Evolutionary conservation across 2,888 invertebrate genomes (phyloP), one percentile per base, ranked within the genome.

Genomic region (Flabesymbios commensalis): DNA sequence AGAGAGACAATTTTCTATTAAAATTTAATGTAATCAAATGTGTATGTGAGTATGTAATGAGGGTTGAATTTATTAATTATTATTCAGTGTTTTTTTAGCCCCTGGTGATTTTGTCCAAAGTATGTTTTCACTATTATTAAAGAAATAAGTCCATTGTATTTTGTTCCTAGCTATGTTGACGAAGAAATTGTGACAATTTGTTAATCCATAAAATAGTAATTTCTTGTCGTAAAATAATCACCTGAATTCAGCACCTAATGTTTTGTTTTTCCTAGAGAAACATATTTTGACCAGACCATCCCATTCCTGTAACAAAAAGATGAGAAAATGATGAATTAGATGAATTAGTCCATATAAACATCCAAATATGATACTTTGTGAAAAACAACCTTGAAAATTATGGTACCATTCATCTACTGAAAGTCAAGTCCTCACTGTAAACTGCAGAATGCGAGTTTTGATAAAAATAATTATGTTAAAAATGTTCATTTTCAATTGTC

Each of bases 261-360:
- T 97, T 87, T 97, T 99, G 83, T 99, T 99, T 84, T 99, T 99
- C 61, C 98, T 87, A 0, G 91, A 88, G 85, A 99, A 99, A 32
- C 91, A 93, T 75, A 99, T 93, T 74, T 98, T 87, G 0, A 97
- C 92, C 36, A 99, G 84, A 7, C 98, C 97, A 86, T 99, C 99
- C 99, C 98, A 99, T 85, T 99, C 98, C 73, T 91, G 88, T 42
- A 74, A 70, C 4, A 22, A 47, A 60, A 26, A 39, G 17, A 36
- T 41, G n/a, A n/a, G n/a, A n/a, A n/a, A n/a, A n/a, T n/a, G n/a
- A n/a, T n/a, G n/a, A 33, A 26, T 14, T 43, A 45, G 17, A 42
- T 29, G 4, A 26, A 39, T 31, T 19, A 1, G 32, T 17, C 26
- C 29, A n/a, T 17, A 43, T 24, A 51, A 26, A 10, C 7, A 7